A percentile compares a stretch with the other conserved stretches of the same genome.
Evolutionary conservation across 2,888 invertebrate genomes (phyloP).

Genomic region (Ethmia dodecea): DNA sequence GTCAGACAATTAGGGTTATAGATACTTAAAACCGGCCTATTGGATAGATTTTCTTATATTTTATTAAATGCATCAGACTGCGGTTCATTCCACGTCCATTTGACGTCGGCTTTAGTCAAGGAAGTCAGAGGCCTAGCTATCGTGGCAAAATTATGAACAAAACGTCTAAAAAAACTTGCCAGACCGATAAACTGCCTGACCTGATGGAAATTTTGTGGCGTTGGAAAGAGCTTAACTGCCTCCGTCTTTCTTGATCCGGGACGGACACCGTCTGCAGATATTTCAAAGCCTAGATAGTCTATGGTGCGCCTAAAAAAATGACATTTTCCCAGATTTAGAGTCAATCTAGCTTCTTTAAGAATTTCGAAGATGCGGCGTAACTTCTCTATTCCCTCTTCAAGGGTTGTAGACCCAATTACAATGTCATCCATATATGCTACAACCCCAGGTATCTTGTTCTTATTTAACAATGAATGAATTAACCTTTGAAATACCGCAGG

Average conservation of each 20-base stretch:
- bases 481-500: slow-evolving; percentile 8
- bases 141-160: background rate
- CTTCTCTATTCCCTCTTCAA: slow-evolving; percentile 8
- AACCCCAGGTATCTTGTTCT: slow-evolving; percentile 5
- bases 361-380: background rate
- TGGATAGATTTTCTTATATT: background rate
- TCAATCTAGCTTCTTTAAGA: slow-evolving; percentile 6
- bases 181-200: background rate
- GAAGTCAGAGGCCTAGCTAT: slow-evolving; percentile 1
- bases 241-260: background rate
- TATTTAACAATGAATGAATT: slow-evolving; percentile 2
- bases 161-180: background rate
- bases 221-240: background rate
- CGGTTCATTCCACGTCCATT: background rate
- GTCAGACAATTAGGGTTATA: background rate
- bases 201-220: background rate
- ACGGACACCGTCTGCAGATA: background rate
- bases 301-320: slow-evolving; percentile 8
- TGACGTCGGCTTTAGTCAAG: background rate
- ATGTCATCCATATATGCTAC: slow-evolving; percentile 15
- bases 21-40: background rate
- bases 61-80: background rate
- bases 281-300: slow-evolving; percentile 2
- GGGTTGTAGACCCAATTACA: slow-evolving; percentile 5
- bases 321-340: slow-evolving; percentile 11